Percentiles rank a stretch among this genome's conserved stretches.
These are phyloP conservation scores for Phainopepla nitens DNA, from an alignment of 2,113 vertebrate genomes.

Conservation along the genomic window DNA sequence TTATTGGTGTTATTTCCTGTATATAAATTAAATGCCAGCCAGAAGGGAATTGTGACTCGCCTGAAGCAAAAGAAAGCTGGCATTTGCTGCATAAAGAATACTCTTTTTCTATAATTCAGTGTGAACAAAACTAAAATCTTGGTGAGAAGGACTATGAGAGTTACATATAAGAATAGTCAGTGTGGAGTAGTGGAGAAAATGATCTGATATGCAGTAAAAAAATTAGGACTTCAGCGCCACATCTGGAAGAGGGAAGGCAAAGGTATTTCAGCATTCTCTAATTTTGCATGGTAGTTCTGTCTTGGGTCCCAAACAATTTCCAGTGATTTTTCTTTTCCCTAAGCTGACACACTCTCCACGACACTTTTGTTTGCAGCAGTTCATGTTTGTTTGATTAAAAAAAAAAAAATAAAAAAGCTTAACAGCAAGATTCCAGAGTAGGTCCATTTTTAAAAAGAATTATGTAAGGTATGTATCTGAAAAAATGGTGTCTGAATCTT, in stretches of 20 bases:
- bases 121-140: not conserved
- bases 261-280: not conserved
- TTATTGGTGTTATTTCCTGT: not conserved
- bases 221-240: not conserved
- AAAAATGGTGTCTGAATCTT: not conserved
- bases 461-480: not conserved
- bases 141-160: not conserved
- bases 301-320: not conserved
- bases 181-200: not conserved
- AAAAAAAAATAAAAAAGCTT: not conserved
- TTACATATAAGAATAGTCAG: not conserved
- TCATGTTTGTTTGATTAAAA: not conserved
- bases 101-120: not conserved
- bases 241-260: not conserved
- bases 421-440: not conserved
- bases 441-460: not conserved
- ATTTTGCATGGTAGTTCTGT: not conserved
- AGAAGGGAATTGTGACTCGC: not conserved
- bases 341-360: not conserved
- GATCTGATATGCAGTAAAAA: not conserved
- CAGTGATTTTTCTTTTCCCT: not conserved
- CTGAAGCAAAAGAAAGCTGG: not conserved
- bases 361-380: not conserved
- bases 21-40: not conserved
- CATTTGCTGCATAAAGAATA: not conserved